phyloP scores from a whole-genome alignment of 2,888 invertebrate genomes.

The Agrotis ipsilon region DNA sequence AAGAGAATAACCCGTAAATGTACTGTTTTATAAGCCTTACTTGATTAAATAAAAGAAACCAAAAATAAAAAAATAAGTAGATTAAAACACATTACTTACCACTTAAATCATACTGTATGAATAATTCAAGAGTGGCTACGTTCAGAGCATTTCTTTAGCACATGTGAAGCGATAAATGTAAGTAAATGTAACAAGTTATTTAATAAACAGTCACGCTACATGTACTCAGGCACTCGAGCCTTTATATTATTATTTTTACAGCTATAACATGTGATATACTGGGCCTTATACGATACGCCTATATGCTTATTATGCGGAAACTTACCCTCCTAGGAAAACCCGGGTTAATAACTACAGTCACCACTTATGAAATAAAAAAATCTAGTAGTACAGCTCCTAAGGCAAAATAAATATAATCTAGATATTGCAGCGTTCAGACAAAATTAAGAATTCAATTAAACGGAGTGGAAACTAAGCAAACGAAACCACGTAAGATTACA shows the following conservation, averaged over 20 bases:
- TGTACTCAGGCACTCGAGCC: background rate
- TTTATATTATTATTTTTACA: slow-evolving; percentile 28
- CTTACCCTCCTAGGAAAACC: background rate
- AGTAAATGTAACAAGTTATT: slow-evolving; percentile 34
- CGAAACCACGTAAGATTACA: slow-evolving; percentile 7
- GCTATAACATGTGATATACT: slow-evolving; percentile 3
- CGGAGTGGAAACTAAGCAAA: background rate
- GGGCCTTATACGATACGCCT: background rate
- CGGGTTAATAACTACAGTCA: background rate
- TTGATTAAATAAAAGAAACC: no score
- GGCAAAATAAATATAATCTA: background rate
- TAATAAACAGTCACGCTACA: slow-evolving; percentile 37
- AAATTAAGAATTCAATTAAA: slow-evolving; percentile 15
- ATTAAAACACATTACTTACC: slow-evolving; percentile 14
- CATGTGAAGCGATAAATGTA: slow-evolving; percentile 27
- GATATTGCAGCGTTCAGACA: background rate
- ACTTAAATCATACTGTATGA: slow-evolving; percentile 7
- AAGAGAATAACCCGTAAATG: no score
- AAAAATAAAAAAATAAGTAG: background rate
- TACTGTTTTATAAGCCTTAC: no score
- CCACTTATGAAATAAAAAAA: background rate
- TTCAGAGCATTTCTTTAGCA: slow-evolving; percentile 27
- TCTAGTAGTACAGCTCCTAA: background rate
- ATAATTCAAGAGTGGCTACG: slow-evolving; percentile 23
- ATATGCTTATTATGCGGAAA: background rate